Evolutionary conservation across 2,797 vertebrate genomes (phyloP).

Genomic region (Coendou prehensilis): DNA sequence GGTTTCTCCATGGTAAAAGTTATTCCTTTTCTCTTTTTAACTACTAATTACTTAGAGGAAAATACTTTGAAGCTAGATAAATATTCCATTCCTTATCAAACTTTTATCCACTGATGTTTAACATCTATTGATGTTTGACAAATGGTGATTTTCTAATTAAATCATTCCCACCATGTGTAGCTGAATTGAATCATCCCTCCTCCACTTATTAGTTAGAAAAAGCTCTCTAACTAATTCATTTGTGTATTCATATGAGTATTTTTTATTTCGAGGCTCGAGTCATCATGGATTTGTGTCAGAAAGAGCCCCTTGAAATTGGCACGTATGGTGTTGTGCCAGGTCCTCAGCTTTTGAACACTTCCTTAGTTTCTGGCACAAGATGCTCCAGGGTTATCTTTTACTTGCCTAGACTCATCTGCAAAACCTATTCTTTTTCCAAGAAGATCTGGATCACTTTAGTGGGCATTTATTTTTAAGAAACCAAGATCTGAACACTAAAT

Average conservation of each 20-base stretch:
- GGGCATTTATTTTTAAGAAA: background rate
- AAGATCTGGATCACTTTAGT: background rate
- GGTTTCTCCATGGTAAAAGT: background rate
- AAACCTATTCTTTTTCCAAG: background rate
- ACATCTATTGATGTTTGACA: background rate
- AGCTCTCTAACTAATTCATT: background rate
- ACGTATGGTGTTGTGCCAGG: background rate
- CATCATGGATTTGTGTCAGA: background rate
- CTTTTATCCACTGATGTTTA: background rate
- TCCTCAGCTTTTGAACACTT: background rate
- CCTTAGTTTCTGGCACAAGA: background rate
- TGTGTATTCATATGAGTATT: background rate
- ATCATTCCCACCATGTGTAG: background rate
- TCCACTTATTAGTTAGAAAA: background rate
- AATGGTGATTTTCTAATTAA: constrained; percentile 22
- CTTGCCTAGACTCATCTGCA: background rate
- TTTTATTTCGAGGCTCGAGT: background rate
- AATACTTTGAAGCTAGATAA: background rate
- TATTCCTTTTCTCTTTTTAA: constrained; percentile 19
- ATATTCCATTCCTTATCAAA: background rate
- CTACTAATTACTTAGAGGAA: background rate
- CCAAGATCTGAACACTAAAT: background rate
- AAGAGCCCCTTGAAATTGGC: background rate
- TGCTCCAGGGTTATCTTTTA: background rate
- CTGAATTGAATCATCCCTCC: background rate